phyloP scores from a whole-genome alignment of 2,888 invertebrate species.

The Eristalis tenax region DNA sequence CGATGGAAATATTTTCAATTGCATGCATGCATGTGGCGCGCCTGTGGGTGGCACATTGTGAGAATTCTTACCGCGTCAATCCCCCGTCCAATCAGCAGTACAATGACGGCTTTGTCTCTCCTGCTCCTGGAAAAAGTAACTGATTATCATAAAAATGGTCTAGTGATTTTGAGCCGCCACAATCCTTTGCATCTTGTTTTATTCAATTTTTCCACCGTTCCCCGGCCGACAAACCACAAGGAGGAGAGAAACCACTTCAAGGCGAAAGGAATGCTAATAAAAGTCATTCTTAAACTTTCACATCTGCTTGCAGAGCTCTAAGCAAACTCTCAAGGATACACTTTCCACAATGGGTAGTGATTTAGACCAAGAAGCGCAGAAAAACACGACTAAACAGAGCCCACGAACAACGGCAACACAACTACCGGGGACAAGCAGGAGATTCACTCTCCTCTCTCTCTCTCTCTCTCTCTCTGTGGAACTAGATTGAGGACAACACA shows the following conservation, averaged over 20 bases:
- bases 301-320: slow-evolving; percentile 18
- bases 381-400: neutral
- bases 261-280: slow-evolving; percentile 35
- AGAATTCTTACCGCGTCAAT: no score
- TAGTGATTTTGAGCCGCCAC: neutral
- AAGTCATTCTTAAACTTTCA: slow-evolving; percentile 31
- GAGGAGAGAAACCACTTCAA: neutral
- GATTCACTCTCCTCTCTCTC: neutral
- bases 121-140: neutral
- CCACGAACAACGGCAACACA: slow-evolving; percentile 9
- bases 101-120: neutral
- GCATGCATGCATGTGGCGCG: neutral
- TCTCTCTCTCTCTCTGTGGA: neutral
- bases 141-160: slow-evolving; percentile 55
- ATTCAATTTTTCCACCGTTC: slow-evolving; percentile 14
- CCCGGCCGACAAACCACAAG: neutral
- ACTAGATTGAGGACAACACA: slow-evolving; percentile 63
- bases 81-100: neutral
- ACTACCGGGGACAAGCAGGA: neutral
- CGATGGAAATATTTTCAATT: slow-evolving; percentile 51
- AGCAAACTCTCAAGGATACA: slow-evolving; percentile 53
- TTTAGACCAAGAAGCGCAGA: slow-evolving; percentile 28
- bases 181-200: slow-evolving; percentile 35
- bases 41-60: no score
- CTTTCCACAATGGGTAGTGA: slow-evolving; percentile 26